Conservation (phyloP, 2,113 vertebrate species). For the Connochaetes taurinus region DNA sequence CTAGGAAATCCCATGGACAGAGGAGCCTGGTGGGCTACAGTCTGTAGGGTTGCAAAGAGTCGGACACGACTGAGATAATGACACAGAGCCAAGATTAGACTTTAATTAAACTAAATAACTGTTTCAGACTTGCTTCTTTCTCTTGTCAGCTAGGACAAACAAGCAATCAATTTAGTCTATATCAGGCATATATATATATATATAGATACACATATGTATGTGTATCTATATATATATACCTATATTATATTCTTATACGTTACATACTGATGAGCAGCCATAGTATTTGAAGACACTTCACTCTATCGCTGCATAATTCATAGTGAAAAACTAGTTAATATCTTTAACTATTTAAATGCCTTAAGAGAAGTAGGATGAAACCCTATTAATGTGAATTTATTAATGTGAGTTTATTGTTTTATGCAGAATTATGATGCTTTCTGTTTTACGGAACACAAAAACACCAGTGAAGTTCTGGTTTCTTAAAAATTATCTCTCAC, state of each 20-base stretch:
- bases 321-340: background rate
- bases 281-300: background rate
- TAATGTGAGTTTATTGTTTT: constrained; percentile 54
- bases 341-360: background rate
- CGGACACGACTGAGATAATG: background rate
- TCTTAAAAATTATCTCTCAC: constrained; percentile 98
- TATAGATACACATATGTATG: fast-evolving
- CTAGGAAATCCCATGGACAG: background rate
- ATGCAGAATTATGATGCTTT: constrained; percentile 98
- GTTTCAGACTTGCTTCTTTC: background rate
- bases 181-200: fast-evolving
- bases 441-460: constrained; percentile 92
- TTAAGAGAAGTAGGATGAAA: constrained; percentile 22
- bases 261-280: background rate
- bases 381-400: constrained; percentile 37
- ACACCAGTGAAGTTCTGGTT: constrained; percentile 99
- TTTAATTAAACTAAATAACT: background rate
- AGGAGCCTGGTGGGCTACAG: background rate
- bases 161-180: background rate
- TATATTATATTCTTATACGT: background rate
- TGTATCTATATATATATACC: fast-evolving
- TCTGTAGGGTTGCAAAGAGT: background rate
- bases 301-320: background rate
- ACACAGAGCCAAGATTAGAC: background rate
- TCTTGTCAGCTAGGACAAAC: background rate